Conservation (phyloP, 2,888 invertebrate species). For the Parapristionchus giblindavisi region DNA sequence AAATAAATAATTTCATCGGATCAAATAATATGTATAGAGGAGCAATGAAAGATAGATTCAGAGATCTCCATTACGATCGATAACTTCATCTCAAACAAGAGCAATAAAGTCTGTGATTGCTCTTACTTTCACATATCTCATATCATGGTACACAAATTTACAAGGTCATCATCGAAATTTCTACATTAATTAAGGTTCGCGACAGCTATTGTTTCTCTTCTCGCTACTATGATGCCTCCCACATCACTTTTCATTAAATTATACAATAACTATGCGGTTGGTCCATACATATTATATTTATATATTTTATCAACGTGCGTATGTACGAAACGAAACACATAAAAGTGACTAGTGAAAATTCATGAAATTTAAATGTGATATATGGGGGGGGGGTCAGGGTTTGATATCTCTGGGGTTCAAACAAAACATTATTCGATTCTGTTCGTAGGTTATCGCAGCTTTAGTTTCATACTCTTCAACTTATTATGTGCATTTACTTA, state of each 20-base stretch:
- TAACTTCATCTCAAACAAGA: neutral
- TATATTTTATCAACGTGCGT: neutral
- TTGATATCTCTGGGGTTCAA: neutral
- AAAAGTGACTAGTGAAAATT: neutral
- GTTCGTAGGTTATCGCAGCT: constrained; percentile 5
- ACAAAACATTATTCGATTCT: neutral
- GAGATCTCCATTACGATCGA: constrained; percentile 10
- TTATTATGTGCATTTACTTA: constrained; percentile 19
- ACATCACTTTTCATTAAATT: constrained; percentile 13
- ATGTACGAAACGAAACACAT: neutral
- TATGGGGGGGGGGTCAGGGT: neutral
- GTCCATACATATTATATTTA: neutral
- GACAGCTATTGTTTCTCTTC: neutral
- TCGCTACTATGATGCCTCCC: constrained; percentile 5
- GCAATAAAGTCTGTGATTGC: constrained; percentile 17
- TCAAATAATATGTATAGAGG: too few relatives aligned
- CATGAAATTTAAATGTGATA: neutral
- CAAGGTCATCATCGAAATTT: neutral
- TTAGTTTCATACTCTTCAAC: constrained; percentile 13
- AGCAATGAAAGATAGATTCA: neutral
- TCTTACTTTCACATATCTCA: constrained; percentile 1
- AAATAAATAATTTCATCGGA: too few relatives aligned
- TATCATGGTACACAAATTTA: neutral
- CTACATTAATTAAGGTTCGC: neutral
- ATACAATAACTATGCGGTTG: constrained; percentile 20